phyloP scores from a whole-genome alignment of 2,888 invertebrate genomes.

The Mystacides longicornis region DNA sequence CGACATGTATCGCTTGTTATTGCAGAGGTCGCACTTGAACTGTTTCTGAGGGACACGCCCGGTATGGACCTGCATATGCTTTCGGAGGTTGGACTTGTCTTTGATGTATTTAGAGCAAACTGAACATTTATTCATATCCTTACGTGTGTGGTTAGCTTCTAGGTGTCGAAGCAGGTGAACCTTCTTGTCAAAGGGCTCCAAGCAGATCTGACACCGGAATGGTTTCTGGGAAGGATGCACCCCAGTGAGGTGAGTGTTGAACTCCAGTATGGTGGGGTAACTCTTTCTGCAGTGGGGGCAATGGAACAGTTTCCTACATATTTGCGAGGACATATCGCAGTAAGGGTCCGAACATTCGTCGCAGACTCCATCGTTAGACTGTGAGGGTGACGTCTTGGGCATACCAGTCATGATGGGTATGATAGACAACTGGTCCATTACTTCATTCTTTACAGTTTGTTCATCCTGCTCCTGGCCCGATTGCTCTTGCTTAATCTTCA shows the following conservation, averaged over 20 bases:
- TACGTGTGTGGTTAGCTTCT: conserved; percentile 45
- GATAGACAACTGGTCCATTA: conserved; percentile 24
- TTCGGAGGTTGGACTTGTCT: conserved; percentile 48
- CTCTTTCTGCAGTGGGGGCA: conserved; percentile 51
- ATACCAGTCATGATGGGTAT: conserved; percentile 23
- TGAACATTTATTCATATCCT: conserved; percentile 49
- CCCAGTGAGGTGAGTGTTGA: conserved; percentile 47
- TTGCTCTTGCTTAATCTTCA: conserved; percentile 35
- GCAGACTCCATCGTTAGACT: conserved; percentile 44
- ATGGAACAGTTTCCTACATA: conserved; percentile 47
- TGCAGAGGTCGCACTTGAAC: conserved; percentile 49
- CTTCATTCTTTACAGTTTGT: conserved; percentile 23
- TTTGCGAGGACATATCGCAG: conserved; percentile 43
- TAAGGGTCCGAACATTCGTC: conserved; percentile 50
- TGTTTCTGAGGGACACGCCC: conserved; percentile 48
- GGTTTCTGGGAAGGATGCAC: conserved; percentile 49
- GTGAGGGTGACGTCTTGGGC: conserved; percentile 35
- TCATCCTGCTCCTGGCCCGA: conserved; percentile 21
- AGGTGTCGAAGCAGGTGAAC: conserved; percentile 46
- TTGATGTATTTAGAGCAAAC: conserved; percentile 51
- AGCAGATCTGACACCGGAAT: conserved; percentile 48
- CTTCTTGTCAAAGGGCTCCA: conserved; percentile 48
- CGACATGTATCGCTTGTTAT: conserved; percentile 49
- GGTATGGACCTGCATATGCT: conserved; percentile 51
- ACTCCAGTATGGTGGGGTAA: conserved; percentile 47